Conservation (phyloP, 1,140 invertebrate species). For the Epicauta chinensis region DNA sequence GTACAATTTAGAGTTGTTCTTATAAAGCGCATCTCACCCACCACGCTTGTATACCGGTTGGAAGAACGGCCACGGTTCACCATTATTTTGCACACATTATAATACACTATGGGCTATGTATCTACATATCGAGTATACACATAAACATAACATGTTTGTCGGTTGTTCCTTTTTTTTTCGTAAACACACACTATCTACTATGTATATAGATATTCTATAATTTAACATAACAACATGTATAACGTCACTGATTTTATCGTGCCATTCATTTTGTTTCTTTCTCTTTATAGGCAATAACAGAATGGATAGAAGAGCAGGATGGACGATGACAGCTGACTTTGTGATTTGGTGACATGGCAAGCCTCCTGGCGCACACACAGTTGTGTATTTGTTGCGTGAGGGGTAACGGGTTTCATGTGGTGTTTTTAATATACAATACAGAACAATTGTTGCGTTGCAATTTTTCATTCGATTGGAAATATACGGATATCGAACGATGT, state of each 20-base stretch:
- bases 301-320: slow-evolving; percentile 23
- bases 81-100: slow-evolving; percentile 42
- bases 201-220: too few relatives aligned
- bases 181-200: slow-evolving; percentile 1
- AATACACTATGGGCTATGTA: slow-evolving; percentile 10
- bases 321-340: slow-evolving; percentile 34
- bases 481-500: too few relatives aligned
- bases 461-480: too few relatives aligned
- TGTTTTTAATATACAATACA: slow-evolving; percentile 10
- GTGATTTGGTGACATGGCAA: slow-evolving; percentile 37
- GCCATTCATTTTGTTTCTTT: slow-evolving; percentile 26
- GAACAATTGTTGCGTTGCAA: too few relatives aligned
- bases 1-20: slow-evolving; percentile 35
- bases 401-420: slow-evolving; percentile 4
- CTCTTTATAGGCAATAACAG: slow-evolving; percentile 25
- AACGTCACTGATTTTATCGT: slow-evolving; percentile 33
- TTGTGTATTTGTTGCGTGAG: slow-evolving; percentile 34
- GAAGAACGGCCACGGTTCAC: slow-evolving; percentile 28
- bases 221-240: slow-evolving; percentile 5
- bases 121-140: slow-evolving; percentile 13
- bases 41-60: not conserved
- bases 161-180: too few relatives aligned
- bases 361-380: too few relatives aligned
- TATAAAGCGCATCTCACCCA: slow-evolving; percentile 10
- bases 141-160: too few relatives aligned